These are phyloP conservation scores for Hemiprocne comata DNA, from an alignment of 2,113 vertebrate genomes.

Conservation along the genomic window DNA sequence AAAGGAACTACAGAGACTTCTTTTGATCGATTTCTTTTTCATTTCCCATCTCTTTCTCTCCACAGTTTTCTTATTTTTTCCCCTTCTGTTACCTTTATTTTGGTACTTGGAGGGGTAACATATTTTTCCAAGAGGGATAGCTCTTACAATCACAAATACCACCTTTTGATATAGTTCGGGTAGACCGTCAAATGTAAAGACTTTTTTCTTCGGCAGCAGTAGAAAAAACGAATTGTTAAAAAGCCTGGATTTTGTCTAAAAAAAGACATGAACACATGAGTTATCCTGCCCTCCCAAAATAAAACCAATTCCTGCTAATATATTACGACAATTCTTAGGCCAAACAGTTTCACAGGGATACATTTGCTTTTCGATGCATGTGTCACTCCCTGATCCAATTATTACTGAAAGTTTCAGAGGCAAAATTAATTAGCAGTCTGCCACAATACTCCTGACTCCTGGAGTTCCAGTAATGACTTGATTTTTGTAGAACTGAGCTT, in stretches of 20 bases:
- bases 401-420: slow-evolving; percentile 68
- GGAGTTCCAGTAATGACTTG: slow-evolving; percentile 71
- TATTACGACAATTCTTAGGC: slow-evolving; percentile 35
- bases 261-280: not conserved
- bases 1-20: not conserved
- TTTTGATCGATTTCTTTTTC: not conserved
- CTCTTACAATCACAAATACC: slow-evolving; percentile 52
- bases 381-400: slow-evolving; percentile 61
- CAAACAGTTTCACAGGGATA: not conserved
- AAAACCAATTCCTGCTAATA: not conserved
- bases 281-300: not conserved
- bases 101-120: not conserved
- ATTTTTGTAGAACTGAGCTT: slow-evolving; percentile 66
- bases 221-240: not conserved
- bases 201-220: not conserved
- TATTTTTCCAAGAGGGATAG: slow-evolving; percentile 35
- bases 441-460: slow-evolving; percentile 62
- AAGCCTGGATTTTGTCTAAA: slow-evolving; percentile 38
- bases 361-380: slow-evolving; percentile 42
- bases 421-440: slow-evolving; percentile 79
- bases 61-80: not conserved
- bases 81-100: not conserved
- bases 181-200: not conserved
- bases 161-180: slow-evolving; percentile 48
- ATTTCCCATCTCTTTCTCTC: not conserved